Percentiles rank a stretch among this genome's conserved stretches.
Conservation (phyloP, 2,113 vertebrate genomes). For the Eurypyga helias region DNA sequence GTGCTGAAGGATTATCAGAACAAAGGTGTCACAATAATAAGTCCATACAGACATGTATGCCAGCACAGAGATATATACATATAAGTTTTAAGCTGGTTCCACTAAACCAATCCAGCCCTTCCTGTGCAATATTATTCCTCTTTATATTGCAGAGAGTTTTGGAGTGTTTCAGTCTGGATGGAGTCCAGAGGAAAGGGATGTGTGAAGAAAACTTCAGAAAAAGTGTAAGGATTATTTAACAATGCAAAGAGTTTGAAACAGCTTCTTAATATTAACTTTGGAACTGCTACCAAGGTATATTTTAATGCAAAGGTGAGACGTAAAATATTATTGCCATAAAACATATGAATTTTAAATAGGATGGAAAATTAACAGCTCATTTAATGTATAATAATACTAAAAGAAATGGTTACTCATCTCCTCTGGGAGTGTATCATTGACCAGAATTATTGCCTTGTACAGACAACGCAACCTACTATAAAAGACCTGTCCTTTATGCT, state of each 20-base stretch:
- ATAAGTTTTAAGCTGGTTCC: neutral
- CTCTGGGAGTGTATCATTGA: neutral
- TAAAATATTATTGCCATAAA: neutral
- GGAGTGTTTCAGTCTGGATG: neutral
- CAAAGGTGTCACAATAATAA: neutral
- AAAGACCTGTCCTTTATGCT: constrained; percentile 12
- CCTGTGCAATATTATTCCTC: neutral
- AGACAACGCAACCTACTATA: neutral
- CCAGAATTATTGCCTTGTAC: neutral
- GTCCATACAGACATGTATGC: neutral
- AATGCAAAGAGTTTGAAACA: neutral
- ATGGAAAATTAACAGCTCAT: neutral
- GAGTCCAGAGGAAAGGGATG: neutral
- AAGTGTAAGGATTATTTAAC: neutral
- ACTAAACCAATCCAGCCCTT: neutral
- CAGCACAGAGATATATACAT: neutral
- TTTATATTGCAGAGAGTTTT: neutral
- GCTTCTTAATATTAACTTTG: neutral
- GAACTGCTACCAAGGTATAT: neutral
- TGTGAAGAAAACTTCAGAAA: neutral
- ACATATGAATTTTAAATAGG: neutral
- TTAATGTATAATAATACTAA: neutral
- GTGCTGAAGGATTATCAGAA: neutral
- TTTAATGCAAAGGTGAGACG: neutral
- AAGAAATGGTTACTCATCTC: neutral